Percentiles rank a stretch among this genome's conserved stretches.
phyloP scores from a whole-genome alignment of 2,113 vertebrate species.

The Percina caprodes region DNA sequence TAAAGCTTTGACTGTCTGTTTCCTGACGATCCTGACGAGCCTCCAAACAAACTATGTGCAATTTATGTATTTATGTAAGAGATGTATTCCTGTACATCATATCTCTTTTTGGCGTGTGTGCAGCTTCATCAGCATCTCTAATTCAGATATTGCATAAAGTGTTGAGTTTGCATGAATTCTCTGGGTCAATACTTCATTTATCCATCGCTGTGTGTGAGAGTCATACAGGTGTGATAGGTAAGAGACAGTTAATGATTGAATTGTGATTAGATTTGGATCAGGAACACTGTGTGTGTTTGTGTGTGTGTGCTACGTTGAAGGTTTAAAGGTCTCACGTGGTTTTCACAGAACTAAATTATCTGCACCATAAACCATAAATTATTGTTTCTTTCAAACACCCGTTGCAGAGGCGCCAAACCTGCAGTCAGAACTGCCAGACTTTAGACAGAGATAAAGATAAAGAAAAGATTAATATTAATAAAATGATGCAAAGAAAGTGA shows the following conservation, averaged over 20 bases:
- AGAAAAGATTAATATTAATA: no score
- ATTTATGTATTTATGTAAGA: no score
- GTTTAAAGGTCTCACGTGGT: conserved; percentile 31
- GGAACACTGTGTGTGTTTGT: conserved; percentile 26
- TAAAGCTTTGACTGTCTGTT: no score
- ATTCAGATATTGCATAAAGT: conserved; percentile 64
- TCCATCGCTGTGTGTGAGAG: conserved; percentile 27
- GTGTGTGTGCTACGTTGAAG: conserved; percentile 47
- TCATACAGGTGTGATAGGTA: conserved; percentile 29
- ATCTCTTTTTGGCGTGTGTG: conserved; percentile 52
- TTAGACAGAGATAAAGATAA: no score
- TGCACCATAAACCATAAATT: conserved; percentile 27
- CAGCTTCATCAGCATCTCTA: conserved; percentile 63
- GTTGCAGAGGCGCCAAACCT: no score
- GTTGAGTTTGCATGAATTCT: conserved; percentile 69
- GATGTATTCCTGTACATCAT: conserved; percentile 14
- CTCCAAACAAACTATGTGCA: no score
- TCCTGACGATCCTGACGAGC: no score
- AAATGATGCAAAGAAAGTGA: no score
- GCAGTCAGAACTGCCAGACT: no score
- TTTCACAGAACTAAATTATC: conserved; percentile 14
- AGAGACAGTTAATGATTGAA: conserved; percentile 73
- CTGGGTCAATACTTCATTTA: conserved; percentile 72
- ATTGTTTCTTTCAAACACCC: background rate
- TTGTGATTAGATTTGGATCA: conserved; percentile 65